A percentile compares a stretch with the other conserved stretches of the same genome.
phyloP scores from a whole-genome alignment of 2,888 invertebrate genomes.

The Epistrophe grossulariae region DNA sequence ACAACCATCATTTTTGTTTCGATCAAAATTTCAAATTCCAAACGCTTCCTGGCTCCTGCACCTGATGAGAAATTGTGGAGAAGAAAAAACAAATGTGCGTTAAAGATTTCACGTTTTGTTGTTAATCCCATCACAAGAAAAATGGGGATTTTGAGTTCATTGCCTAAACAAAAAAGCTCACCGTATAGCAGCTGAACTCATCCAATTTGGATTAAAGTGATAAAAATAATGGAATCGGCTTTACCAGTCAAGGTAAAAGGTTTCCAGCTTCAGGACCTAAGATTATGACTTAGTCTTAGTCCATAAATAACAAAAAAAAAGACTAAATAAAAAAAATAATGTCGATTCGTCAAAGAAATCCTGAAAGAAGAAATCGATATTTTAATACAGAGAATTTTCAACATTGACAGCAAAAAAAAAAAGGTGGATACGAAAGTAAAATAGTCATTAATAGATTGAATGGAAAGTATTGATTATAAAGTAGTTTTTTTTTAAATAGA shows the following conservation, averaged over 20 bases:
- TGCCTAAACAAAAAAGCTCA: constrained; percentile 37
- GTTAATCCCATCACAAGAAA: constrained; percentile 49
- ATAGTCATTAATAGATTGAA: neutral
- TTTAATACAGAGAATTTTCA: neutral
- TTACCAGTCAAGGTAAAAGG: constrained; percentile 58
- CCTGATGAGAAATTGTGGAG: constrained; percentile 56
- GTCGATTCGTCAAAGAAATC: constrained; percentile 21
- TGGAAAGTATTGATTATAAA: neutral
- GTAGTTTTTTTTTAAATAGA: neutral
- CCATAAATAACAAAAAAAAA: constrained; percentile 18
- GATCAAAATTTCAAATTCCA: constrained; percentile 54
- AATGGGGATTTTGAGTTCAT: constrained; percentile 40
- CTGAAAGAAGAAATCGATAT: neutral
- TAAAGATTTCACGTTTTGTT: constrained; percentile 41
- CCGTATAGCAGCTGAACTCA: constrained; percentile 63
- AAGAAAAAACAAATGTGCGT: constrained; percentile 39
- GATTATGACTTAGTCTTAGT: constrained; percentile 52
- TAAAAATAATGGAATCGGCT: constrained; percentile 72
- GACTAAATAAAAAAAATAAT: constrained; percentile 1
- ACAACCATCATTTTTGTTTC: constrained; percentile 8
- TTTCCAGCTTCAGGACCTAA: constrained; percentile 52
- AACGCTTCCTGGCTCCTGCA: constrained; percentile 49
- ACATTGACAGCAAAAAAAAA: neutral
- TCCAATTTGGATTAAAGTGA: constrained; percentile 76
- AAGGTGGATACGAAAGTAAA: neutral